A percentile compares a stretch with the other conserved stretches of the same genome.
These are phyloP conservation scores for Silvanus unidentatus DNA, from an alignment of 2,888 invertebrate genomes.

Conservation along the genomic window DNA sequence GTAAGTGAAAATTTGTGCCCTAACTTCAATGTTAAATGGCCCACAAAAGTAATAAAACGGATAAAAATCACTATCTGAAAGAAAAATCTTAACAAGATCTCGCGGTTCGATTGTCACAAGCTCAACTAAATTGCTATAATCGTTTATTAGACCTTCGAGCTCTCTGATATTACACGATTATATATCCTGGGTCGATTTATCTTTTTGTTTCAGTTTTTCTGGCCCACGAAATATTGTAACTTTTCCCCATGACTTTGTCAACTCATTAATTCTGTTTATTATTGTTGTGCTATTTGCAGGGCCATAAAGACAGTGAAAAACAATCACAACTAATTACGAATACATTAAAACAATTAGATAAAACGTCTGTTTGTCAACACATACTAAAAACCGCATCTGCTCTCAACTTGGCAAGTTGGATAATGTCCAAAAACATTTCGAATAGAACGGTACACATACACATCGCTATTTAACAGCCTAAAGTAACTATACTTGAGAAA, in stretches of 20 bases:
- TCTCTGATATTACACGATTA: slow-evolving; percentile 24
- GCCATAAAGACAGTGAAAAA: background rate
- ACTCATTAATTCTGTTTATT: too few species aligned
- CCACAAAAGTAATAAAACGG: slow-evolving; percentile 23
- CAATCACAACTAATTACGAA: slow-evolving; percentile 1
- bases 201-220: slow-evolving; percentile 1
- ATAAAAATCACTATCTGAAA: slow-evolving; percentile 34
- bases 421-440: slow-evolving; percentile 10
- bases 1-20: too few species aligned
- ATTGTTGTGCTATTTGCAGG: too few species aligned
- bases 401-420: slow-evolving; percentile 13
- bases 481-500: background rate
- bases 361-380: slow-evolving; percentile 1
- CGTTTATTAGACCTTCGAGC: slow-evolving; percentile 31
- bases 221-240: slow-evolving; percentile 4
- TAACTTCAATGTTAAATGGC: too few species aligned
- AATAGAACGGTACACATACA: background rate
- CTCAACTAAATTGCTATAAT: slow-evolving; percentile 32
- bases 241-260: slow-evolving; percentile 1
- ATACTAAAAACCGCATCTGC: slow-evolving; percentile 17
- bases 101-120: slow-evolving; percentile 36
- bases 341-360: background rate
- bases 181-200: slow-evolving; percentile 11
- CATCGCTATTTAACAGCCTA: too few species aligned
- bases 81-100: slow-evolving; percentile 40